Base-by-base conservation (phyloP, 2,888 invertebrate species). In the Eumacrocentrus americanus region DNA sequence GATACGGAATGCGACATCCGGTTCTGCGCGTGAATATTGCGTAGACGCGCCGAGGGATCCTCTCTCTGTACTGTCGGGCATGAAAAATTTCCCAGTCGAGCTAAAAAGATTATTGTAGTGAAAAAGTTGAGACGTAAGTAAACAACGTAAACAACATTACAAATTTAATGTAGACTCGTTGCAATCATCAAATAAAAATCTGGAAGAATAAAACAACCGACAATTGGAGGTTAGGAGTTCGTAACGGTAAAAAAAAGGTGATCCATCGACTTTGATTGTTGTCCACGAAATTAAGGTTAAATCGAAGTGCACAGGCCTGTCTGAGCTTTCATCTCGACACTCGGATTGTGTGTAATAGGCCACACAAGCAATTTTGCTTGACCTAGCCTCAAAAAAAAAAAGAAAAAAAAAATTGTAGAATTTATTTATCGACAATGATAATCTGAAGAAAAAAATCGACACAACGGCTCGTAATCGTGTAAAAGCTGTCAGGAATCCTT, bases 51-150 rank as follows among this genome's bases (percentile, higher is more conserved):
- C 23, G 50, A 50, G 54, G 57, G 60, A 18, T 40, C 37, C 37
- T 44, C n/a, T n/a, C n/a, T n/a, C n/a, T n/a, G n/a, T n/a, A n/a
- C 42, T 23, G 34, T 52, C 46, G 52, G 46, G 35, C 65, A 67
- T 67, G 72, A 75, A 75, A 76, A 76, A 75, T 74, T 76, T 73
- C 72, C 74, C 76, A 76, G 76, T 76, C 72, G 66, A 72, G 73
- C 29, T 4, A 29, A 74, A 75, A 75, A 76, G 73, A 73, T 70
- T 69, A 66, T 68, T 67, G 69, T 76, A 71, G 76, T 76, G 75
- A 70, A 74, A 72, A 72, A 75, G 72, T 76, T 67, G 67, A 72
- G 68, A 73, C 73, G 76, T 76, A 74, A 76, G 76, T 76, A 76
- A 76, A 76, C 73, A 74, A 72, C 67, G 62, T n/a, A n/a, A 50